These are phyloP conservation scores for Phrynocephalus vlangalii DNA, from an alignment of 2,797 vertebrate species.

Conservation along the genomic window DNA sequence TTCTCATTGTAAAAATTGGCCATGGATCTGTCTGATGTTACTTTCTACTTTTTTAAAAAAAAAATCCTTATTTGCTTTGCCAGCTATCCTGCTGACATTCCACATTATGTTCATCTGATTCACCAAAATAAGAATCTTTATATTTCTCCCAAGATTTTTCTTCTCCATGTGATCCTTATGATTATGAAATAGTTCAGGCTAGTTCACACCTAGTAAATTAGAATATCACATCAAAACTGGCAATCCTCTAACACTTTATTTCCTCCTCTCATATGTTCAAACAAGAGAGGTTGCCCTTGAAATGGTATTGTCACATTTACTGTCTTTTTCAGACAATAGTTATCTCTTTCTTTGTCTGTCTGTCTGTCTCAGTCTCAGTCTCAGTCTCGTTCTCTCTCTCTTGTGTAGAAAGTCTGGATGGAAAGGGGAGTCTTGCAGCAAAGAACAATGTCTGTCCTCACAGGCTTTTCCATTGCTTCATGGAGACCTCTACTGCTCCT, in stretches of 20 bases:
- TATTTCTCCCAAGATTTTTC: not conserved
- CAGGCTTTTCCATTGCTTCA: not conserved
- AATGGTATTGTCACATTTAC: not conserved
- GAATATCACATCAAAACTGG: not conserved
- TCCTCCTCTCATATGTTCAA: not conserved
- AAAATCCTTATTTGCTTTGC: fast-evolving
- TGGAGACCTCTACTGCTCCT: not conserved
- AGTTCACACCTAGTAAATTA: not conserved
- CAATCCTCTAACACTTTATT: not conserved
- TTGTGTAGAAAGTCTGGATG: not conserved
- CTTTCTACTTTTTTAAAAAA: not conserved
- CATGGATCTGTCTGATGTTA: not conserved
- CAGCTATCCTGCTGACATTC: too few species aligned
- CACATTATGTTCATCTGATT: not conserved
- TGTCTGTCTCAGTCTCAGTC: not conserved
- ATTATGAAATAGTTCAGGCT: not conserved
- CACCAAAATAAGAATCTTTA: constrained; percentile 11
- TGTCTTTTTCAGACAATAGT: too few species aligned
- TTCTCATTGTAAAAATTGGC: not conserved
- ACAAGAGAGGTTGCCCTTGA: not conserved
- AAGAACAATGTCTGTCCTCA: not conserved
- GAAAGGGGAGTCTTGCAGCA: not conserved
- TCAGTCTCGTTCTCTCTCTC: not conserved
- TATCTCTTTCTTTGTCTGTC: not conserved
- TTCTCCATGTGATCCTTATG: not conserved